phyloP scores from a whole-genome alignment of 2,797 vertebrate species.

The Hippocampus kuda region DNA sequence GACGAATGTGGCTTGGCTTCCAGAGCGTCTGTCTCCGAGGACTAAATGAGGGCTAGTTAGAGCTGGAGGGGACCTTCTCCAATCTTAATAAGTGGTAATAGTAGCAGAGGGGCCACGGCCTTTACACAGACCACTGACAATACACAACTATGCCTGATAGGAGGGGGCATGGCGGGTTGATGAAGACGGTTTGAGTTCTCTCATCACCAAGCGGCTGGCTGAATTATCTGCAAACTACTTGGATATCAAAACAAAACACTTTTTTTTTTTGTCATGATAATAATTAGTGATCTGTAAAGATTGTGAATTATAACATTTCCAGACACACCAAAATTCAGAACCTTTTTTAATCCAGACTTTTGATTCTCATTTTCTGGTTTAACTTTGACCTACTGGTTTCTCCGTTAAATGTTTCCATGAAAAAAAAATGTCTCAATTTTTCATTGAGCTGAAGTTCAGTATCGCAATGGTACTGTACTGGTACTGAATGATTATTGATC shows the following conservation, averaged over 20 bases:
- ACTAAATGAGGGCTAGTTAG: slow-evolving; percentile 60
- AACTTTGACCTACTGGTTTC: background rate
- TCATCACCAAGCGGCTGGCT: slow-evolving; percentile 8
- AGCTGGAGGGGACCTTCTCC: slow-evolving; percentile 46
- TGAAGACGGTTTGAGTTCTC: slow-evolving; percentile 21
- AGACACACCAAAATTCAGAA: background rate
- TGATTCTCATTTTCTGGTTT: background rate
- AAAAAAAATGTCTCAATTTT: background rate
- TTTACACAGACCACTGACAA: slow-evolving; percentile 51
- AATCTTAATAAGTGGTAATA: slow-evolving; percentile 39
- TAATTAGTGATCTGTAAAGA: background rate
- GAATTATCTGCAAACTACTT: background rate
- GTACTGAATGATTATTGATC: background rate
- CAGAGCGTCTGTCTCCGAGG: slow-evolving; percentile 61
- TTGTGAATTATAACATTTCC: background rate
- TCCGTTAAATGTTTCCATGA: no score
- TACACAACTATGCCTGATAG: slow-evolving; percentile 28
- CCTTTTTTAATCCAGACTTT: background rate
- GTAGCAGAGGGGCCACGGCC: slow-evolving; percentile 37
- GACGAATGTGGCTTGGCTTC: slow-evolving; percentile 65
- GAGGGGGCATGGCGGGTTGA: slow-evolving; percentile 23
- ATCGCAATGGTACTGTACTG: background rate
- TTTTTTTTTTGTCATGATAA: background rate
- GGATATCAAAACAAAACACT: background rate
- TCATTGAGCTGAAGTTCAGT: background rate